Evolutionary conservation across 2,113 vertebrate species (phyloP), one percentile per base, ranked within the genome.

Genomic region (Isurus oxyrinchus): DNA sequence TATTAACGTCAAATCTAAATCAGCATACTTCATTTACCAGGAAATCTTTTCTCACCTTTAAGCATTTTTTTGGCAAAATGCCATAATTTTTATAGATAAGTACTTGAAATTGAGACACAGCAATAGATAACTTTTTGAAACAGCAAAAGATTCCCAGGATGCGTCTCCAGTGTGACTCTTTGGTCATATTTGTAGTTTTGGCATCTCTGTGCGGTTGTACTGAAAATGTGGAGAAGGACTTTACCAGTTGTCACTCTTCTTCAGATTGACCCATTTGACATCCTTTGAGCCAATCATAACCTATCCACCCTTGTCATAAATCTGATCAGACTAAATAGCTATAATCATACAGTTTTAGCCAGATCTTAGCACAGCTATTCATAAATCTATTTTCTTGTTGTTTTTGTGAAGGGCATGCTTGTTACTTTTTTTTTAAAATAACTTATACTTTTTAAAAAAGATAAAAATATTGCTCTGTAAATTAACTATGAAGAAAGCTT

Each of bases 211-310:
- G 40, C 63, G n/a, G 40, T 95, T 49, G 21, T 7, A 91, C 3
- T 91, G 61, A 94, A 94, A 94, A 40, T 61, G n/a, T 94, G n/a
- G n/a, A 94, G 23, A 66, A 6, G 40, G 81, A 44, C 40, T n/a
- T 23, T 67, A 16, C n/a, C 59, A 95, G 40, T 69, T 95, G 66
- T 95, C 7, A 2, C 40, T 69, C 31, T 23, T 49, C 63, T 69
- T 95, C 59, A 69, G 59, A 40, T 94, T 66, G 21, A 67, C 21
- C 5, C 40, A 19, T 67, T 67, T 95, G 93, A 95, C 61, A 67
- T 95, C 93, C 40, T 95, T 69, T 95, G 61, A 95, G 8, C n/a
- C 93, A 95, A 5, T 95, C 21, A 40, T n/a, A 95, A 95, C 25
- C 35, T n/a, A 94, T 66, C 11, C 16, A 95, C 10, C n/a, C 93